These are phyloP conservation scores for Conus canariensis DNA, from an alignment of 2,888 invertebrate genomes.

Conservation along the genomic window DNA sequence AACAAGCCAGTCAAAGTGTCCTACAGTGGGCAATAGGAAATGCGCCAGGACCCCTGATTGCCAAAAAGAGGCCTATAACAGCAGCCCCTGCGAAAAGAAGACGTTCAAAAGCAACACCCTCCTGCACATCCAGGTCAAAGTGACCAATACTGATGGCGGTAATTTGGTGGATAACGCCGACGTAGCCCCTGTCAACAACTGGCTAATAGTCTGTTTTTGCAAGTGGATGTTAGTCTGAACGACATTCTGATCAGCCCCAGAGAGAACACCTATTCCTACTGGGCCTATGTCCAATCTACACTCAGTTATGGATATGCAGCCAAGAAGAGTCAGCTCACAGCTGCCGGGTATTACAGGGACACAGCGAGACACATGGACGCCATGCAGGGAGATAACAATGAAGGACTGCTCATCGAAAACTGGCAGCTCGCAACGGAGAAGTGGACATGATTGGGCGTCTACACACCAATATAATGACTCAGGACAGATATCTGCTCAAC, in stretches of 20 bases:
- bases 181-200: neutral
- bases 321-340: neutral
- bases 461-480: no score
- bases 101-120: neutral
- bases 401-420: no score
- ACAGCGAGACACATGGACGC: neutral
- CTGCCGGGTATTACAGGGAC: neutral
- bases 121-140: neutral
- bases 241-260: neutral
- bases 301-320: neutral
- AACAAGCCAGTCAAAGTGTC: no score
- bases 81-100: no score
- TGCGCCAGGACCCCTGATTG: no score
- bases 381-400: no score
- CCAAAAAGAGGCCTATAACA: no score
- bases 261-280: neutral
- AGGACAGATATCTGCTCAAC: no score
- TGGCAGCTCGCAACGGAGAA: no score
- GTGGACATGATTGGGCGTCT: no score
- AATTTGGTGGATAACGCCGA: neutral
- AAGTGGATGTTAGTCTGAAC: neutral
- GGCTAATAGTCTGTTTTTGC: neutral
- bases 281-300: neutral
- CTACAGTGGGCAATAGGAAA: no score
- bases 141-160: neutral